Evolutionary conservation across 23 tunicate species (phyloP).

Genomic region (Trididemnum clinides): DNA sequence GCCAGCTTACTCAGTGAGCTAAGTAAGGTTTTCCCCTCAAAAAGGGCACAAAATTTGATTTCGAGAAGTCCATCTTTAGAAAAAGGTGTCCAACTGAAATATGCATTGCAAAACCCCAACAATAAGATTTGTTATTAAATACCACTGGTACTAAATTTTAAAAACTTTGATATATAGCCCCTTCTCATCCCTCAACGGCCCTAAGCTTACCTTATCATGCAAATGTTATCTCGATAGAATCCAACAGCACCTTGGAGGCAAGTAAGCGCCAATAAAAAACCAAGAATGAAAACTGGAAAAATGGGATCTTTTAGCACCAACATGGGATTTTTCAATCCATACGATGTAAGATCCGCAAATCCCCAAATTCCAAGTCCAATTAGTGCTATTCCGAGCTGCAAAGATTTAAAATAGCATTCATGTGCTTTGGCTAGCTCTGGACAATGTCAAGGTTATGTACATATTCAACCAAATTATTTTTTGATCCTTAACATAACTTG

Average conservation of each 20-base stretch:
- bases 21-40: too few species aligned
- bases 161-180: background rate
- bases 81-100: too few species aligned
- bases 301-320: constrained; percentile 59
- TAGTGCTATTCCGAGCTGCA: constrained; percentile 63
- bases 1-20: too few species aligned
- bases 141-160: background rate
- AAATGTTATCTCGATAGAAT: constrained; percentile 79
- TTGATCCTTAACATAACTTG: too few species aligned
- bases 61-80: too few species aligned
- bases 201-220: constrained; percentile 70
- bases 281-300: constrained; percentile 76
- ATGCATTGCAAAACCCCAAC: too few species aligned
- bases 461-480: too few species aligned
- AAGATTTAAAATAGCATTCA: background rate
- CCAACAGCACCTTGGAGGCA: constrained; percentile 78
- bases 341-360: constrained; percentile 26
- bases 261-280: constrained; percentile 48
- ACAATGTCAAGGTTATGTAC: too few species aligned
- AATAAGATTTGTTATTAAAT: too few species aligned
- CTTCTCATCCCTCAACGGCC: background rate
- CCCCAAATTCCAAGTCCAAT: constrained; percentile 83
- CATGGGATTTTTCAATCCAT: constrained; percentile 38
- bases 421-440: too few species aligned
- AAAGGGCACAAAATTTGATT: too few species aligned